A percentile compares a stretch with the other conserved stretches of the same genome.
Evolutionary conservation across 2,797 vertebrate genomes (phyloP).

Genomic region (Gallinago stenura): DNA sequence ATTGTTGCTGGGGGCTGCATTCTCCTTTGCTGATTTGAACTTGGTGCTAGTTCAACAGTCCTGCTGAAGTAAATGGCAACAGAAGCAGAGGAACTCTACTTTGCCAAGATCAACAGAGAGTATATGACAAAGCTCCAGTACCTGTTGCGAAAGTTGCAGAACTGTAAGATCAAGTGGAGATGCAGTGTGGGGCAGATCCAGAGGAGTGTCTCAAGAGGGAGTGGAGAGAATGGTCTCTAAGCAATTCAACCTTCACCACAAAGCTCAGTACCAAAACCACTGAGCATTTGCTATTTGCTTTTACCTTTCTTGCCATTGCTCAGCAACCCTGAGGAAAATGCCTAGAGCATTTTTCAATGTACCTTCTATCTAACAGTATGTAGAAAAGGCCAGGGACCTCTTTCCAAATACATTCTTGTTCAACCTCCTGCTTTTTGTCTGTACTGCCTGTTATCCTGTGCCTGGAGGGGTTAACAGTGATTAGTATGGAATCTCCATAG

Average conservation of each 20-base stretch:
- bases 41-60: not conserved
- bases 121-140: not conserved
- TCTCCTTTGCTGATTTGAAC: not conserved
- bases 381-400: not conserved
- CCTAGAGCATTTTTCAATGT: not conserved
- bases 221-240: not conserved
- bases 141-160: not conserved
- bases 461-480: not conserved
- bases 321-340: not conserved
- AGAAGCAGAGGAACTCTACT: not conserved
- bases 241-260: not conserved
- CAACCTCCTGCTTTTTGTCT: not conserved
- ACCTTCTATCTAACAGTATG: not conserved
- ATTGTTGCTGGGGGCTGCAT: not conserved
- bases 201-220: not conserved
- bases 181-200: fast-evolving
- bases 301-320: not conserved
- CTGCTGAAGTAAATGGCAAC: not conserved
- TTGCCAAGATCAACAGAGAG: not conserved
- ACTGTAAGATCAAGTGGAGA: not conserved
- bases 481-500: not conserved
- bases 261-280: not conserved
- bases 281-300: not conserved
- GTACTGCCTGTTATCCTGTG: not conserved
- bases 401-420: not conserved